Evolutionary conservation across 2,888 invertebrate genomes (phyloP).

Genomic region (Agrochola circellaris): DNA sequence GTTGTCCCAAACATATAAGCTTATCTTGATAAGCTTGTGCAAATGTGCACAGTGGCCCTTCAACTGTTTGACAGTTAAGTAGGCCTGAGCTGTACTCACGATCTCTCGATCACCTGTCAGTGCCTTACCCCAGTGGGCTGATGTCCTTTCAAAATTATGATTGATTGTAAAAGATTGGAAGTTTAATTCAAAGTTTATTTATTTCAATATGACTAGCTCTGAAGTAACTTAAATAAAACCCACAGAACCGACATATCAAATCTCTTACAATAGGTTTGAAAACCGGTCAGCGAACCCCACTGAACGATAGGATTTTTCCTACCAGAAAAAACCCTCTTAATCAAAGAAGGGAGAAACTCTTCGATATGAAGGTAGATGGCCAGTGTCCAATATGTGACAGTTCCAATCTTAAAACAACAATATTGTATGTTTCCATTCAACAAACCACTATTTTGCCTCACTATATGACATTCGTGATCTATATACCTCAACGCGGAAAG

Average conservation of each 20-base stretch:
- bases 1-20: neutral
- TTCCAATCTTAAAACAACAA: neutral
- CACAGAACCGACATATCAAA: neutral
- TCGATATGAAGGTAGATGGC: neutral
- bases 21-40: slow-evolving; percentile 18
- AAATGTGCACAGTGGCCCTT: slow-evolving; percentile 6
- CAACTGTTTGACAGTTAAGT: slow-evolving; percentile 42
- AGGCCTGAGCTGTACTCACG: slow-evolving; percentile 38
- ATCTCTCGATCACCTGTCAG: slow-evolving; percentile 31
- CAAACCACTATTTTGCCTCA: neutral
- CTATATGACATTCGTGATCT: slow-evolving; percentile 48
- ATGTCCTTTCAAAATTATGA: slow-evolving; percentile 31
- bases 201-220: neutral
- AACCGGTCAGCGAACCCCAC: no score
- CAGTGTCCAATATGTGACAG: neutral
- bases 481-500: slow-evolving; percentile 69
- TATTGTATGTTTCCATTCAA: neutral
- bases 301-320: no score
- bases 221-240: neutral
- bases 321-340: no score
- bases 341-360: neutral
- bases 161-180: slow-evolving; percentile 1
- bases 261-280: no score
- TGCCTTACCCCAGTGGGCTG: neutral
- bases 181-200: neutral